Percentiles rank a stretch among this genome's conserved stretches.
These are phyloP conservation scores for Eucera pruinosa DNA, from an alignment of 2,888 invertebrate genomes.

Conservation along the genomic window DNA sequence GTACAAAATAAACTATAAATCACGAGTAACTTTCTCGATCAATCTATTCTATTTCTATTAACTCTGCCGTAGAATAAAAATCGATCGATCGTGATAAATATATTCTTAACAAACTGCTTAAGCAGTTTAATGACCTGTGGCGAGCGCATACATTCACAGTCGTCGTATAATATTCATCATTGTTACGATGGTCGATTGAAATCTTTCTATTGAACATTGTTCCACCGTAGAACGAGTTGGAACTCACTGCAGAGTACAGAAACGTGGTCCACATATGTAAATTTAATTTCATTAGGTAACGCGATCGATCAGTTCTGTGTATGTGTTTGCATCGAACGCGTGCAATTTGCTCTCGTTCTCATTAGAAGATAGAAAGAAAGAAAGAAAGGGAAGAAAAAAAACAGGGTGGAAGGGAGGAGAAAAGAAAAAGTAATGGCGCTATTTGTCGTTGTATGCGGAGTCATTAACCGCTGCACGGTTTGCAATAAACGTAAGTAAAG, in stretches of 20 bases:
- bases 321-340: neutral
- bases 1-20: too few relatives aligned
- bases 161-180: conserved; percentile 18
- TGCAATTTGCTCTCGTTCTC: neutral
- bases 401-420: neutral
- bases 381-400: too few relatives aligned
- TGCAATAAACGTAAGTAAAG: conserved; percentile 1
- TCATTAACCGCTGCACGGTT: neutral
- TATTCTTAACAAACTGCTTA: neutral
- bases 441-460: conserved; percentile 1
- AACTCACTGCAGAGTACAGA: neutral
- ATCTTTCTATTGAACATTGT: conserved; percentile 13
- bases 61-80: neutral
- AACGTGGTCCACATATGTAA: neutral
- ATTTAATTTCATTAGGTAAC: conserved; percentile 15
- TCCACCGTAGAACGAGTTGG: neutral
- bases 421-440: neutral
- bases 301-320: too few relatives aligned
- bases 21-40: too few relatives aligned
- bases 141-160: neutral
- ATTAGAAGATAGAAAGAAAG: neutral
- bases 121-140: neutral
- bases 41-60: too few relatives aligned
- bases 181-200: conserved; percentile 7
- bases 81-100: neutral